Conservation (phyloP, 2,888 invertebrate species). For the Dermolepida albohirtum region DNA sequence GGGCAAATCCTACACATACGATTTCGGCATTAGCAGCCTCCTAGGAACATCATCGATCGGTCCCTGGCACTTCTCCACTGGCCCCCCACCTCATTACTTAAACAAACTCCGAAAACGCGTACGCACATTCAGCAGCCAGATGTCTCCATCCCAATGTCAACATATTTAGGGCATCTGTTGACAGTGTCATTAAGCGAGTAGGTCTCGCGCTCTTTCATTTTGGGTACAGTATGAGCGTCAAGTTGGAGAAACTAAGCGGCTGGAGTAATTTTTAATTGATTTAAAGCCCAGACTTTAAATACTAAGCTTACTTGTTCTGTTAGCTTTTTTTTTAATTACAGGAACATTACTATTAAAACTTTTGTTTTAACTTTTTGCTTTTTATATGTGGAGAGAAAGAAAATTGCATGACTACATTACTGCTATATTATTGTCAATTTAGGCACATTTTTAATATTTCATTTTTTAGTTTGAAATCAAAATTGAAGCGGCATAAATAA, state of each 20-base stretch:
- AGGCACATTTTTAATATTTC: no score
- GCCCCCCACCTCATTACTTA: constrained; percentile 39
- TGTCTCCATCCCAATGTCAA: constrained; percentile 52
- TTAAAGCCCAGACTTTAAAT: constrained; percentile 1
- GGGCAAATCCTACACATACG: constrained; percentile 30
- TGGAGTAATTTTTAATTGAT: constrained; percentile 18
- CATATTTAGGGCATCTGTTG: constrained; percentile 52
- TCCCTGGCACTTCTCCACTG: background rate
- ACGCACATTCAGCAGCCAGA: constrained; percentile 47
- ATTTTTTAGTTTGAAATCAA: no score
- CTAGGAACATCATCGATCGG: constrained; percentile 9
- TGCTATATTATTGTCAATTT: no score
- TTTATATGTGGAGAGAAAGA: no score
- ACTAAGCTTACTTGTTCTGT: background rate
- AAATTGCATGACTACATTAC: no score
- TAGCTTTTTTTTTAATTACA: no score
- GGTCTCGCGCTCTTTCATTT: constrained; percentile 13
- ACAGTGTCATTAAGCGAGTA: constrained; percentile 46
- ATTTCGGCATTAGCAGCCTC: constrained; percentile 22
- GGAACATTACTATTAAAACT: no score
- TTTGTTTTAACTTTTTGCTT: no score
- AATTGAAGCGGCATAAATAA: no score
- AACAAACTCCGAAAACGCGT: constrained; percentile 40
- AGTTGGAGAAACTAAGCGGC: background rate
- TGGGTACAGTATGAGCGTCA: background rate